Evolutionary conservation across 35 echinoderm and acorn worm species (phyloP).

Genomic region (Amphiura filiformis): DNA sequence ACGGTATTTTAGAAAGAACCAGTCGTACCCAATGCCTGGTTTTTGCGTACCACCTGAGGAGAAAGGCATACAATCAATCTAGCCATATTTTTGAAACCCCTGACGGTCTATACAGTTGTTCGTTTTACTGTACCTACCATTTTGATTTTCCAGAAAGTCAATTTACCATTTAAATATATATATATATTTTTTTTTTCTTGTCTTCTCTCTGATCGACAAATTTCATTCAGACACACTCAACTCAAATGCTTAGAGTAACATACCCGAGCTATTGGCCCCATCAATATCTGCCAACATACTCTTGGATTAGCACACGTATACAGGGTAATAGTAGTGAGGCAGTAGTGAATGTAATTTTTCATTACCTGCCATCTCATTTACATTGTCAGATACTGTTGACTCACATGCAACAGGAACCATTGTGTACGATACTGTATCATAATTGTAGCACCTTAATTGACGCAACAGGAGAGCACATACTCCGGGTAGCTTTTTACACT

Average conservation of each 20-base stretch:
- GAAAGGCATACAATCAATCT: not conserved
- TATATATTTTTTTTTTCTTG: not conserved
- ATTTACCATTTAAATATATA: not conserved
- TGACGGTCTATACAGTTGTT: not conserved
- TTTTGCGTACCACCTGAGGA: not conserved
- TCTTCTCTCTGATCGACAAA: not conserved
- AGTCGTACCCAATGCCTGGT: not conserved
- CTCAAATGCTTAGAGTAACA: not conserved
- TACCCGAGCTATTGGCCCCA: not conserved
- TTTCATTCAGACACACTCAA: not conserved
- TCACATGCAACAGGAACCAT: not conserved
- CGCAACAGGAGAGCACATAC: not conserved
- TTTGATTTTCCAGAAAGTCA: not conserved
- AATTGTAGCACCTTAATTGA: not conserved
- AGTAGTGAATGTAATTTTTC: not conserved
- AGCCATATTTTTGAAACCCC: not conserved
- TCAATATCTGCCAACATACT: not conserved
- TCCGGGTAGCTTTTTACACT: too few species aligned
- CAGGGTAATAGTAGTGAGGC: not conserved
- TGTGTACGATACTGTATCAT: not conserved
- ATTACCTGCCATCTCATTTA: not conserved
- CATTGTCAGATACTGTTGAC: not conserved
- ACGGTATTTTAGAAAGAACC: not conserved
- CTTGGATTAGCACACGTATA: not conserved
- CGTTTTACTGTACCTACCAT: not conserved